These are phyloP conservation scores for Sebastes matsubarae DNA, from an alignment of 2,797 vertebrate species.

Conservation along the genomic window DNA sequence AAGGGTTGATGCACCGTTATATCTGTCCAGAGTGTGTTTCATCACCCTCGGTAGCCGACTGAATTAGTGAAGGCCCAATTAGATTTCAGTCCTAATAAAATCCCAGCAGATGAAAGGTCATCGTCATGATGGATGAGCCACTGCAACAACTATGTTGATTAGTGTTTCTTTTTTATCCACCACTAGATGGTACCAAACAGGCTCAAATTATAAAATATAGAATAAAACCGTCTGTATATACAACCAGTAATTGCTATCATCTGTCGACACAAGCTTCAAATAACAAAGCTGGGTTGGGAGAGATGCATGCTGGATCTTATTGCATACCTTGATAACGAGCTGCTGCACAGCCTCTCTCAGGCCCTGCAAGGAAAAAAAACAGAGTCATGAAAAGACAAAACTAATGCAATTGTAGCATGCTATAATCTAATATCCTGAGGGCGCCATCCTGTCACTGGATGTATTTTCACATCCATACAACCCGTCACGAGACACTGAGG, in stretches of 20 bases:
- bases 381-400: slow-evolving; percentile 40
- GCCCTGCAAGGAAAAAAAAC: slow-evolving; percentile 73
- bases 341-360: slow-evolving; percentile 84
- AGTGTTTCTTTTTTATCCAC: slow-evolving; percentile 1
- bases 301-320: neutral
- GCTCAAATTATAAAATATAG: neutral
- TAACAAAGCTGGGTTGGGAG: neutral
- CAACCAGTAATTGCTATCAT: neutral
- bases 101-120: slow-evolving; percentile 37
- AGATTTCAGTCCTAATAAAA: slow-evolving; percentile 54
- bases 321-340: slow-evolving; percentile 80
- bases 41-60: slow-evolving; percentile 35
- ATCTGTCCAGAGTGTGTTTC: slow-evolving; percentile 5
- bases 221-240: neutral
- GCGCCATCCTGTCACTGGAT: slow-evolving; percentile 13
- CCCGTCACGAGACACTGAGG: neutral
- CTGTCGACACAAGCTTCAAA: neutral
- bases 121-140: slow-evolving; percentile 14
- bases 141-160: neutral
- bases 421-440: slow-evolving; percentile 41
- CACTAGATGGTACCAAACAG: slow-evolving; percentile 64
- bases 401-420: slow-evolving; percentile 49
- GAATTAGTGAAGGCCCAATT: slow-evolving; percentile 42
- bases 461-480: neutral
- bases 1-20: neutral